Evolutionary conservation across 2,888 invertebrate genomes (phyloP), one percentile per base, ranked within the genome.

Genomic region (Nipponacmea schrenckii): DNA sequence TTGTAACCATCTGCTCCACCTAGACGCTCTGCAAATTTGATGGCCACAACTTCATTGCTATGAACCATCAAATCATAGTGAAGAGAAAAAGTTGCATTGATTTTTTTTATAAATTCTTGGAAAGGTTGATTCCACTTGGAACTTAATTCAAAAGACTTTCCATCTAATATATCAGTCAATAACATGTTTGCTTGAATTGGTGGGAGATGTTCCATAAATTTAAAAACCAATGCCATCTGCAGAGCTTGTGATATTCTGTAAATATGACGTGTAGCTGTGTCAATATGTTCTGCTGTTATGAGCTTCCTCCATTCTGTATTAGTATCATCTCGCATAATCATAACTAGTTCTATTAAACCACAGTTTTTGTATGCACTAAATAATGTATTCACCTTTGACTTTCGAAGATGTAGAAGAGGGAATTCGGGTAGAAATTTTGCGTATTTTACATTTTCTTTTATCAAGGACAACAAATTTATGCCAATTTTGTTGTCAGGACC

Each of bases 41-140:
- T 65, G 26, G 70, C 74, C 44, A 67, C 46, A 26, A 78, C 64
- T 62, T 75, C 75, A 64, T 75, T 71, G 66, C 75, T 75, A 63
- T 77, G 77, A 2, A 31, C 39, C 44, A 65, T 65, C 44, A 65
- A 15, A 17, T 65, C 65, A 14, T 44, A 17, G 65, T 45, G 65
- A n/a, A 65, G n/a, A 5, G 31, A 24, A 65, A 44, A 65, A 20
- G 65, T 65, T 15, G 45, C 45, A 24, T 65, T 65, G 10, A 44
- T 1, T 24, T 46, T 45, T 17, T 31, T 39, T 17, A 64, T 27
- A 20, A 64, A 64, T 24, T n/a, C 24, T 7, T 39, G 1, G 45
- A 46, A 65, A 0, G 15, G 5, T 24, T 65, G 31, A 44, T 65
- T 26, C 26, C 44, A 31, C 20, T 5, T 20, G 1, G 24, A 0